phyloP scores from a whole-genome alignment of 2,888 invertebrate genomes.

The Aspidiotus destructor region DNA sequence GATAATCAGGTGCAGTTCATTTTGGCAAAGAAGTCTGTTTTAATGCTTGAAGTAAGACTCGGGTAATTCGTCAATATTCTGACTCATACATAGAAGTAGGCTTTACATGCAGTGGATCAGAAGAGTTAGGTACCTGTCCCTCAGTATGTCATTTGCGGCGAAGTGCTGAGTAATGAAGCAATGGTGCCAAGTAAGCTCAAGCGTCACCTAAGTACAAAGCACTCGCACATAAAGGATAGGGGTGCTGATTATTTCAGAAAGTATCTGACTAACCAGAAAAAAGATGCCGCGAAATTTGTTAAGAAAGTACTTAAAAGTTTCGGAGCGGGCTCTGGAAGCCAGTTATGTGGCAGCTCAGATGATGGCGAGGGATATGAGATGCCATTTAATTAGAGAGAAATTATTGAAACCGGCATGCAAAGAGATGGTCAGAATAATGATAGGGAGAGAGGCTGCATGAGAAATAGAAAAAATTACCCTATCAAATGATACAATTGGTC shows the following conservation, averaged over 20 bases:
- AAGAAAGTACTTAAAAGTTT: conserved; percentile 13
- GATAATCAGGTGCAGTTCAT: too few species aligned
- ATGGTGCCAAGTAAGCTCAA: conserved; percentile 34
- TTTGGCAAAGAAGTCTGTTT: too few species aligned
- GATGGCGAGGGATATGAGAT: conserved; percentile 13
- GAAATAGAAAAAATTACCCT: conserved; percentile 3
- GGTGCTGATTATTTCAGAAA: conserved; percentile 34
- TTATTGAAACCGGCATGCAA: conserved; percentile 16
- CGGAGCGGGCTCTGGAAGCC: conserved; percentile 21
- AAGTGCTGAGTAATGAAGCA: conserved; percentile 31
- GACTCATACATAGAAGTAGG: too few species aligned
- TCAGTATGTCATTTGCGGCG: too few species aligned
- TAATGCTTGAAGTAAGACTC: too few species aligned
- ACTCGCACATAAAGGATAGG: conserved; percentile 33
- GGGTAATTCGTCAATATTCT: too few species aligned
- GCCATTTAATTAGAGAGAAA: not conserved
- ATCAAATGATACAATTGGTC: conserved; percentile 17
- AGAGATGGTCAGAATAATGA: conserved; percentile 6
- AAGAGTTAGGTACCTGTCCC: too few species aligned
- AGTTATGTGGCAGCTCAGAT: conserved; percentile 9
- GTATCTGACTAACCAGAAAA: too few species aligned
- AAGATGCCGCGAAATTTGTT: conserved; percentile 37
- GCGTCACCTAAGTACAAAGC: conserved; percentile 32
- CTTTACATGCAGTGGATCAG: too few species aligned
- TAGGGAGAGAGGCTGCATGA: not conserved